A percentile compares a stretch with the other conserved stretches of the same genome.
phyloP scores from a whole-genome alignment of 2,797 vertebrate genomes.

The Antrozous pallidus region DNA sequence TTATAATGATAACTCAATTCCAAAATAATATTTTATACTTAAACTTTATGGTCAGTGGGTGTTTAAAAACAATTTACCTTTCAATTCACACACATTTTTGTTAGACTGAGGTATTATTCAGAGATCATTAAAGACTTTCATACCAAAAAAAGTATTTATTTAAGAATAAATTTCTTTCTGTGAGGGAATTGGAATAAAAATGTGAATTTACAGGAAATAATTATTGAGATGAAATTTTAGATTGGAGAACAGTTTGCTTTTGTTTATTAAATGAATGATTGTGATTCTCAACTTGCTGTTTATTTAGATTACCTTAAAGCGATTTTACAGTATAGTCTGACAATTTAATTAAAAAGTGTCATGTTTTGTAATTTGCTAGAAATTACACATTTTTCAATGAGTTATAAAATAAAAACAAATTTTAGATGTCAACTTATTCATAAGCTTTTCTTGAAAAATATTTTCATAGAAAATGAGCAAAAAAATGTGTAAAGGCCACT shows the following conservation, averaged over 20 bases:
- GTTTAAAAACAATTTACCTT: not conserved
- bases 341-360: constrained; percentile 42
- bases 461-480: not conserved
- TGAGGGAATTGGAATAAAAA: not conserved
- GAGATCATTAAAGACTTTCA: not conserved
- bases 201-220: not conserved
- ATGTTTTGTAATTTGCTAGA: not conserved
- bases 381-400: not conserved
- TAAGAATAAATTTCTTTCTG: not conserved
- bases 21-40: not conserved
- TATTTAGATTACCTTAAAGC: not conserved
- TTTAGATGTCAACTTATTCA: not conserved
- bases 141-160: not conserved
- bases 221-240: constrained; percentile 9
- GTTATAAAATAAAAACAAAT: not conserved
- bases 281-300: not conserved
- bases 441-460: not conserved
- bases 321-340: not conserved
- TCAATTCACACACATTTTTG: not conserved
- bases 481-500: not conserved
- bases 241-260: not conserved
- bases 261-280: constrained; percentile 1
- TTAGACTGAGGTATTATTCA: not conserved
- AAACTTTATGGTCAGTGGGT: not conserved
- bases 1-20: not conserved